These are phyloP conservation scores for Microctenopoma lineatum DNA, from an alignment of 2,797 vertebrate genomes.

Conservation along the genomic window DNA sequence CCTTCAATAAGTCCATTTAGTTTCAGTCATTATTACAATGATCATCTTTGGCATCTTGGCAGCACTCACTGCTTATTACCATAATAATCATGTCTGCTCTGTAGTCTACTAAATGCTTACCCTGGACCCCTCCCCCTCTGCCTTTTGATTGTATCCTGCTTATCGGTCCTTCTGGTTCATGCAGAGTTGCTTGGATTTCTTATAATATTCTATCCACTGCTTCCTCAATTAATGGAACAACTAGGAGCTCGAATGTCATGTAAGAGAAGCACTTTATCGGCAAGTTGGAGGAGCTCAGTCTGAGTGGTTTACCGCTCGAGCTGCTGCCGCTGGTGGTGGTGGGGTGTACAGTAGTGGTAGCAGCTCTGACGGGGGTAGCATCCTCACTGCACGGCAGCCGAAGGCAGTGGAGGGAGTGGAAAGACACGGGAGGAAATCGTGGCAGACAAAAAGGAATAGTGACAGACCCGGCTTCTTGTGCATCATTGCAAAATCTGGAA, in stretches of 20 bases:
- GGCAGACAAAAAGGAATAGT: constrained; percentile 47
- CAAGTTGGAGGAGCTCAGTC: constrained; percentile 68
- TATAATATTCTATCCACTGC: constrained; percentile 61
- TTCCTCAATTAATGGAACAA: constrained; percentile 72
- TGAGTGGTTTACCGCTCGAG: constrained; percentile 65
- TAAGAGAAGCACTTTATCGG: constrained; percentile 62
- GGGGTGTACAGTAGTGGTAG: constrained; percentile 71
- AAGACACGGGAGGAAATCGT: constrained; percentile 44
- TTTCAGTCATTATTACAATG: constrained; percentile 24
- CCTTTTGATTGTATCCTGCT: constrained; percentile 48
- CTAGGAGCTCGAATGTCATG: constrained; percentile 64
- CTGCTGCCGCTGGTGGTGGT: constrained; percentile 36
- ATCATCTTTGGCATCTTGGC: constrained; percentile 35
- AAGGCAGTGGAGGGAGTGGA: constrained; percentile 58
- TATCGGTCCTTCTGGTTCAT: constrained; percentile 52
- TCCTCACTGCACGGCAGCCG: constrained; percentile 71
- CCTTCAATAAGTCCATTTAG: constrained; percentile 6
- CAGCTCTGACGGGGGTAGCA: constrained; percentile 62
- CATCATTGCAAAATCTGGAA: constrained; percentile 45
- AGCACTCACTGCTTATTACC: constrained; percentile 57
- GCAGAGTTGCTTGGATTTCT: constrained; percentile 70
- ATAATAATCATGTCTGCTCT: constrained; percentile 50
- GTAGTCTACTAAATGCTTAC: constrained; percentile 51
- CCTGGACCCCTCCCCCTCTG: constrained; percentile 46
- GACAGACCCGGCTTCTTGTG: constrained; percentile 45